These are phyloP conservation scores for Drosophila persimilis DNA, from an alignment of 1,140 invertebrate species.

Conservation along the genomic window DNA sequence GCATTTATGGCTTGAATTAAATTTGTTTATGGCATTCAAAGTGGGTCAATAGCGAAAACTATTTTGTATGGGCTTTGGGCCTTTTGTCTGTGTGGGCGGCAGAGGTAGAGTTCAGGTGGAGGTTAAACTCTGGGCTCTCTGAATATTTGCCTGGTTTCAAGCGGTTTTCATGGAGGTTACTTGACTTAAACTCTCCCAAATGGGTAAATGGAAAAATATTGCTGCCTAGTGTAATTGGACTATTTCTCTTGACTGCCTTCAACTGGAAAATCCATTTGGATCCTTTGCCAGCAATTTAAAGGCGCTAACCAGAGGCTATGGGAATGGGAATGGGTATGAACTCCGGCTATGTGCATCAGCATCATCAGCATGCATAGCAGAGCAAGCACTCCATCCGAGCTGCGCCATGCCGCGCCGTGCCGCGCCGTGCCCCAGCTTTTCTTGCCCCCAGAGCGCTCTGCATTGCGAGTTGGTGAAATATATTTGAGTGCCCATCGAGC, in stretches of 20 bases:
- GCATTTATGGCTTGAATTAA: slow-evolving; percentile 9
- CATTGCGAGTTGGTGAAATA: slow-evolving; percentile 29
- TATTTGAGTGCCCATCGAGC: slow-evolving; percentile 38
- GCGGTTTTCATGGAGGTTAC: no score
- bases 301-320: slow-evolving; percentile 3
- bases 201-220: no score
- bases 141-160: no score
- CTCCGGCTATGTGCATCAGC: background rate
- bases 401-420: no score
- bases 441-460: background rate
- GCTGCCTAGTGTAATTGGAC: no score
- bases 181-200: no score
- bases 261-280: slow-evolving; percentile 12
- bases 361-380: background rate
- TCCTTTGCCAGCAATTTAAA: slow-evolving; percentile 12
- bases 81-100: no score
- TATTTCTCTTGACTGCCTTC: slow-evolving; percentile 4
- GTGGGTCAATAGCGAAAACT: no score
- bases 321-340: slow-evolving; percentile 1
- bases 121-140: no score
- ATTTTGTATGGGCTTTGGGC: no score
- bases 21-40: slow-evolving; percentile 3
- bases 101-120: no score
- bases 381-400: no score
- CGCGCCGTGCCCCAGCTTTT: background rate